phyloP scores from a whole-genome alignment of 2,113 vertebrate genomes.

The Tringa solitaria region DNA sequence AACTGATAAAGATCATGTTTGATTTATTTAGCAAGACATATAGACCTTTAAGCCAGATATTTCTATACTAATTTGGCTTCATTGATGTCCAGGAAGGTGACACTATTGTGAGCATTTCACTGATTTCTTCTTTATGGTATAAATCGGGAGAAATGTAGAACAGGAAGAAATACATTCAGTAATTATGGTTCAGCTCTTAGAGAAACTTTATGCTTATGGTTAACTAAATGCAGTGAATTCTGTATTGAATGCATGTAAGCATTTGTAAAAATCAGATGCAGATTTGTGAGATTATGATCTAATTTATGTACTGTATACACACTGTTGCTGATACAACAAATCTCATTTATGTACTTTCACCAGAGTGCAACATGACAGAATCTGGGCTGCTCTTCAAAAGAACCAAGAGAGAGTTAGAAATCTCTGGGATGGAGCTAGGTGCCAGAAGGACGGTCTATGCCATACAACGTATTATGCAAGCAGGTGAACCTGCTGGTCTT shows the following conservation, averaged over 20 bases:
- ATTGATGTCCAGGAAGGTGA: background rate
- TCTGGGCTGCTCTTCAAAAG: background rate
- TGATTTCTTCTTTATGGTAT: background rate
- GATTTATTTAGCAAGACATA: background rate
- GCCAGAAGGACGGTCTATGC: background rate
- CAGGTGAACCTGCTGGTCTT: background rate
- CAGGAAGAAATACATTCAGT: background rate
- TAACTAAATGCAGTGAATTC: background rate
- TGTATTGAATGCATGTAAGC: background rate
- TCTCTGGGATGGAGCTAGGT: background rate
- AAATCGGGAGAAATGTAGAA: background rate
- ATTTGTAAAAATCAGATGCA: background rate
- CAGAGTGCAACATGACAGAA: background rate
- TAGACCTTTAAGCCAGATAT: background rate
- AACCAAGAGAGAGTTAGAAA: background rate
- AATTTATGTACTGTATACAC: background rate
- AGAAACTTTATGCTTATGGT: background rate
- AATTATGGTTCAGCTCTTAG: background rate
- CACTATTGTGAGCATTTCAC: fast-evolving
- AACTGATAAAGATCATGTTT: background rate
- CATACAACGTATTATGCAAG: background rate
- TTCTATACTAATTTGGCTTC: background rate
- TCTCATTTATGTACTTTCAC: background rate
- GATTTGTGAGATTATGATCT: background rate
- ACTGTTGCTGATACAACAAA: background rate